Evolutionary conservation across 1,140 invertebrate species (phyloP).

Genomic region (Aporrectodea caliginosa): DNA sequence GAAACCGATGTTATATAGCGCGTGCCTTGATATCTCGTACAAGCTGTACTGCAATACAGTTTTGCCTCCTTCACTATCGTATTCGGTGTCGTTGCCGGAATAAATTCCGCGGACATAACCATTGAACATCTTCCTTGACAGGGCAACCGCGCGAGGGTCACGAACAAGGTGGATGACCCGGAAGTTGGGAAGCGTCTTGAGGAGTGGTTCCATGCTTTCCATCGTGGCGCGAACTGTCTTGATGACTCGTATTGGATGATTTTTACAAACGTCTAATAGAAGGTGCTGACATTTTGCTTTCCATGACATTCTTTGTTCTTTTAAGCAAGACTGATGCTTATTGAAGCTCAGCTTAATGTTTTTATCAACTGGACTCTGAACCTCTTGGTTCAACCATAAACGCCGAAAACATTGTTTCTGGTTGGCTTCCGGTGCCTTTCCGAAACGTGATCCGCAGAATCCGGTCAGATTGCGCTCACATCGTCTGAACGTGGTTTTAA

Average conservation of each 20-base stretch:
- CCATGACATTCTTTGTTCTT: not conserved
- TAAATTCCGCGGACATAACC: not conserved
- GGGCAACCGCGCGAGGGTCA: not conserved
- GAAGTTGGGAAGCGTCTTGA: not conserved
- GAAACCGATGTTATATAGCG: no score
- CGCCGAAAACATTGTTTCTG: not conserved
- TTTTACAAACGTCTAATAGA: not conserved
- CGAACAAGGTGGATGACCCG: not conserved
- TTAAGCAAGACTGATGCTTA: not conserved
- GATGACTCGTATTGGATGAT: not conserved
- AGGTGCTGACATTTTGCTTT: not conserved
- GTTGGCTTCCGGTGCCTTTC: not conserved
- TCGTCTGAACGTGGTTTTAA: not conserved
- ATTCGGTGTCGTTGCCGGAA: not conserved
- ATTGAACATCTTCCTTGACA: not conserved
- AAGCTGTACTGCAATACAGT: not conserved
- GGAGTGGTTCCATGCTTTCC: not conserved
- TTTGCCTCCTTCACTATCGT: not conserved
- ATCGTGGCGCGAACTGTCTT: slow-evolving; percentile 4
- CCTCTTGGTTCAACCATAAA: not conserved
- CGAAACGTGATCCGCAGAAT: slow-evolving; percentile 4
- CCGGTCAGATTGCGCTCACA: not conserved
- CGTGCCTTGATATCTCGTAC: not conserved
- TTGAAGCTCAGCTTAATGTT: not conserved
- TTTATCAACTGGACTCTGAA: not conserved